Percentiles rank a stretch among this genome's conserved stretches.
Conservation (phyloP, 2,888 invertebrate species). For the Siphlonurus alternatus region DNA sequence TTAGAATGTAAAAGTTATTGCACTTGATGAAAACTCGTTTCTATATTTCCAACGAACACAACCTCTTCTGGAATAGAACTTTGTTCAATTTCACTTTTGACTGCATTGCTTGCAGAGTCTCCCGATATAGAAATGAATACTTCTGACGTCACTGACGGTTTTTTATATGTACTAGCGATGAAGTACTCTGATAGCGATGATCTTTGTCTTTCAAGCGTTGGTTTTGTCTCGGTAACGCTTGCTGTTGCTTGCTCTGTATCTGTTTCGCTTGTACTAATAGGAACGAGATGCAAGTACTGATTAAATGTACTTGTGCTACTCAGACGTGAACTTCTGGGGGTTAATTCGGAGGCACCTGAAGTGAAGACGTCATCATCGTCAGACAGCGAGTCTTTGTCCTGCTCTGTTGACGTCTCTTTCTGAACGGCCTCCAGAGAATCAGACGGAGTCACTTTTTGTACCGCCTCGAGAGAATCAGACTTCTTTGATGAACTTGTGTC, state of each 20-base stretch:
- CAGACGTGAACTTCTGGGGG: background rate
- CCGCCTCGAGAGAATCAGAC: background rate
- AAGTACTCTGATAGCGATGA: conserved; percentile 9
- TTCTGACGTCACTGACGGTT: conserved; percentile 10
- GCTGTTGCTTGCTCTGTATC: background rate
- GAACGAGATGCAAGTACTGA: background rate
- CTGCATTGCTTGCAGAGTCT: background rate
- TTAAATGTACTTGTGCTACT: background rate
- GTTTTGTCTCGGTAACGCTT: background rate
- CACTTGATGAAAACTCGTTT: background rate
- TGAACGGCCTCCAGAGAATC: background rate
- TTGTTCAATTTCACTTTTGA: background rate
- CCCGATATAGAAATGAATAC: conserved; percentile 6
- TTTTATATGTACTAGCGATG: conserved; percentile 9
- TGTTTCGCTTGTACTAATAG: background rate
- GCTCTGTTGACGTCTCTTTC: background rate
- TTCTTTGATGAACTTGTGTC: background rate
- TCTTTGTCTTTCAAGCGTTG: background rate
- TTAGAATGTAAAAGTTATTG: too few relatives aligned
- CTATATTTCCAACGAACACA: background rate
- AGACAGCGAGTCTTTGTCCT: background rate
- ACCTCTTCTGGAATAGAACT: background rate
- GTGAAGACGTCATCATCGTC: background rate
- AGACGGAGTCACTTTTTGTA: too few relatives aligned
- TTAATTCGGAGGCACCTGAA: background rate